phyloP scores from a whole-genome alignment of 2,888 invertebrate species.

The Amaurobius ferox region DNA sequence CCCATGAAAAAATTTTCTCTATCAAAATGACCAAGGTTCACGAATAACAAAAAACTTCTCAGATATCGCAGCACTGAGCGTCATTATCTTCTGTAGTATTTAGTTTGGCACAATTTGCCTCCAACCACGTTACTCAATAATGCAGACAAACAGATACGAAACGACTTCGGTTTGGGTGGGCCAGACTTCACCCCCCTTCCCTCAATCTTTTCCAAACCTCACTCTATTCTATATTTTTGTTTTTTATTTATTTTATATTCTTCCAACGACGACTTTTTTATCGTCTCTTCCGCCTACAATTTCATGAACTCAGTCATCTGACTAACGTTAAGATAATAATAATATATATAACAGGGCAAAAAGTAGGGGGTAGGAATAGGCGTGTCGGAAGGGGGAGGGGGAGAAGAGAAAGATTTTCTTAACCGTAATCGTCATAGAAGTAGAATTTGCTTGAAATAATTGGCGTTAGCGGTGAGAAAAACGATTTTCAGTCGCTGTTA shows the following conservation, averaged over 20 bases:
- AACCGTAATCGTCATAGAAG: background rate
- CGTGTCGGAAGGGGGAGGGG: background rate
- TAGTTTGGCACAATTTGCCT: background rate
- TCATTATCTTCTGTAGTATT: background rate
- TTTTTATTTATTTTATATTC: background rate
- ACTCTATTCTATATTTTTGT: background rate
- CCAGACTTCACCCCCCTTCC: background rate
- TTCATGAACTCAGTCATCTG: background rate
- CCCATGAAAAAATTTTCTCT: no score
- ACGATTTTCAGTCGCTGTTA: constrained; percentile 19
- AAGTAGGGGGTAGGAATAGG: background rate
- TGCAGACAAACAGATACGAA: constrained; percentile 11
- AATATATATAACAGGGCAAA: background rate
- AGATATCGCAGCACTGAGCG: background rate
- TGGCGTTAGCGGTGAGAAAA: constrained; percentile 26
- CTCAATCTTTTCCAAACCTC: background rate
- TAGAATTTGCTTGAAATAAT: constrained; percentile 24
- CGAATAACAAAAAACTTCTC: no score
- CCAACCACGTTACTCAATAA: background rate
- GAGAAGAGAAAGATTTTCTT: background rate
- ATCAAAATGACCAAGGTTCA: no score
- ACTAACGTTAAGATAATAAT: background rate
- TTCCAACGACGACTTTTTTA: background rate
- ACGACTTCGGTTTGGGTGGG: constrained; percentile 16
- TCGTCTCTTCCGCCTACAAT: background rate